Evolutionary conservation across 2,888 invertebrate genomes (phyloP), one percentile per base, ranked within the genome.

Genomic region (Lithophane socia): DNA sequence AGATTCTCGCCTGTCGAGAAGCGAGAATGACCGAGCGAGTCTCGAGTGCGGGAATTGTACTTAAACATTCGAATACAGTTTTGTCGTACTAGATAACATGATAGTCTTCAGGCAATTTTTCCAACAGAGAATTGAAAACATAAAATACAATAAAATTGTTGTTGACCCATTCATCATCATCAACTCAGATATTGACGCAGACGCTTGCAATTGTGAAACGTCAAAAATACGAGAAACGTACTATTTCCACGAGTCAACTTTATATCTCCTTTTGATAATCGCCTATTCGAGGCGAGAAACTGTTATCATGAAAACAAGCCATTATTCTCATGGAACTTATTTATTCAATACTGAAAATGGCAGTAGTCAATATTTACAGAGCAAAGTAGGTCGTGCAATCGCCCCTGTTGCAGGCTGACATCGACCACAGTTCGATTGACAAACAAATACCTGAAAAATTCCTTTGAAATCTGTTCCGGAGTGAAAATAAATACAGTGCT

Each of bases 281-380:
- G 4, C 12, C n/a, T n/a, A 5, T n/a, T n/a, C 12, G n/a, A 56
- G 24, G 42, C 8, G 2, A 52, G 4, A 44, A 58, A 58, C 1
- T 49, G 9, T 44, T 7, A 3, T 21, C n/a, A 12, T 65, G 44
- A 81, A 58, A 24, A 78, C 3, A 18, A 21, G 10, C 44, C 10
- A n/a, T 18, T 44, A 21, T 49, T 37, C 12, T 58, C 66, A 49
- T 52, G 42, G 16, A 67, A 75, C 13, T 68, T 68, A 79, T 79
- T 82, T 67, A 82, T 82, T 79, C 29, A 75, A 52, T n/a, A 75
- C 44, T 75, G 67, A 67, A 79, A 79, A 76, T 68, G 58, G 60
- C 18, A 13, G 2, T 3, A 54, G 47, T 79, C 42, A 79, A 83
- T 76, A 82, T 82, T 76, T 47, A 76, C 37, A 24, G 12, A n/a